These are phyloP conservation scores for Patella pellucida DNA, from an alignment of 2,888 invertebrate genomes.

Conservation along the genomic window DNA sequence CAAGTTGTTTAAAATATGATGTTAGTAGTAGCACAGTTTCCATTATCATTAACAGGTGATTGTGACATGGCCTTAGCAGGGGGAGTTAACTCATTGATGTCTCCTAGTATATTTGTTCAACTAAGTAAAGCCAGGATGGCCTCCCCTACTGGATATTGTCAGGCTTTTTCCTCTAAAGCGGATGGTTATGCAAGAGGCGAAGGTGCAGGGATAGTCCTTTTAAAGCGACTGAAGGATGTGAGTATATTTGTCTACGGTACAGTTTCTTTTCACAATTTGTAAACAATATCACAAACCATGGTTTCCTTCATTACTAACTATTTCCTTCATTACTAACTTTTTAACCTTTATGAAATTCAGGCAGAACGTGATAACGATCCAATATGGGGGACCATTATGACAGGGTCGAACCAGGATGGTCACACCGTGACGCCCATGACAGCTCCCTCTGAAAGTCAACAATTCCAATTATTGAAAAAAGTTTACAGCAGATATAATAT, in stretches of 20 bases:
- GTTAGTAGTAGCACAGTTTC: too few relatives aligned
- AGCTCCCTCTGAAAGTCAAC: conserved; percentile 42
- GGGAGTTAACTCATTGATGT: conserved; percentile 39
- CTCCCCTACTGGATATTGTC: conserved; percentile 51
- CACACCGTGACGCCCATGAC: conserved; percentile 44
- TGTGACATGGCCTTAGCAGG: conserved; percentile 40
- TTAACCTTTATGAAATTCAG: conserved; percentile 21
- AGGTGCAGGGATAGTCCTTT: conserved; percentile 53
- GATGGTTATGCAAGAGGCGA: conserved; percentile 59
- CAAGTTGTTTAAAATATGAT: too few relatives aligned
- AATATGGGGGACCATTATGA: conserved; percentile 43
- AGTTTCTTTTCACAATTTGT: too few relatives aligned
- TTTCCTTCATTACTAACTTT: too few relatives aligned
- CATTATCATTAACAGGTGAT: conserved; percentile 33
- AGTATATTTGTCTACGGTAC: too few relatives aligned
- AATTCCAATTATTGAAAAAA: conserved; percentile 25
- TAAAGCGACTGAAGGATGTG: conserved; percentile 46
- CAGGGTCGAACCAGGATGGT: conserved; percentile 51
- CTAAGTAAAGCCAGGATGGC: conserved; percentile 51
- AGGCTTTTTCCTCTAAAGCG: conserved; percentile 46
- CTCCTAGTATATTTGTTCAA: conserved; percentile 37
- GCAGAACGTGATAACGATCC: conserved; percentile 41
- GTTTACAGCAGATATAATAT: conserved; percentile 26
- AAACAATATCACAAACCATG: too few relatives aligned
- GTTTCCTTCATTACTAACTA: too few relatives aligned